These are phyloP conservation scores for Takifugu rubripes DNA, from an alignment of 2,797 vertebrate species.

Conservation along the genomic window DNA sequence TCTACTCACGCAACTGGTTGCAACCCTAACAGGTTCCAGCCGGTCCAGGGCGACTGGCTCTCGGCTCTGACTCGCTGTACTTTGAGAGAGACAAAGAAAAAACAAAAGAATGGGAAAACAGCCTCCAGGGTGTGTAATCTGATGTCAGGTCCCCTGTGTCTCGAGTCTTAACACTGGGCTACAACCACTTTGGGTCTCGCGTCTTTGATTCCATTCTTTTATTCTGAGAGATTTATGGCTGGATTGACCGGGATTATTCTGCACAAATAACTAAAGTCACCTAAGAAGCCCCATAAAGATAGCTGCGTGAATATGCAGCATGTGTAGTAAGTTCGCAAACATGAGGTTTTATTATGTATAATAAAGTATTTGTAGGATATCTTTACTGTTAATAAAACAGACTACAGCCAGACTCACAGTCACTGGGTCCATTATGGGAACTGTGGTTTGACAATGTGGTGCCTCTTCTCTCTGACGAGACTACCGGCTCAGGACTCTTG, in stretches of 20 bases:
- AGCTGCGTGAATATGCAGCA: no score
- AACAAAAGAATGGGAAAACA: slow-evolving; percentile 17
- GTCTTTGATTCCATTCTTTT: no score
- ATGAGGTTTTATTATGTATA: no score
- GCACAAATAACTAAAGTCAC: no score
- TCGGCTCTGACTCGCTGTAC: slow-evolving; percentile 45
- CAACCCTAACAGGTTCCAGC: slow-evolving; percentile 71
- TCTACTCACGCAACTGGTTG: slow-evolving; percentile 41
- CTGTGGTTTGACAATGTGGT: slow-evolving; percentile 1
- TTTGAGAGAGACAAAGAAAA: slow-evolving; percentile 29
- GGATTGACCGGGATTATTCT: no score
- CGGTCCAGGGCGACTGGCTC: slow-evolving; percentile 63
- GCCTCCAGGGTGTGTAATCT: background rate
- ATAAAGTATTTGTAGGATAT: no score
- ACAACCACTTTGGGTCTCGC: no score
- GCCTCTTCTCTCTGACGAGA: slow-evolving; percentile 17
- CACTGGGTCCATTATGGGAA: slow-evolving; percentile 2
- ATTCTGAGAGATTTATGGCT: no score
- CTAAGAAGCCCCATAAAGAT: no score
- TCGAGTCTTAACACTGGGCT: no score
- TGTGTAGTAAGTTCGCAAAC: no score
- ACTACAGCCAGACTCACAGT: background rate
- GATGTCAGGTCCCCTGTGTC: no score
- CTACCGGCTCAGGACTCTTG: slow-evolving; percentile 23
- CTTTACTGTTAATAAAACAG: background rate